phyloP scores from a whole-genome alignment of 2,888 invertebrate species.

The Mamestra brassicae region DNA sequence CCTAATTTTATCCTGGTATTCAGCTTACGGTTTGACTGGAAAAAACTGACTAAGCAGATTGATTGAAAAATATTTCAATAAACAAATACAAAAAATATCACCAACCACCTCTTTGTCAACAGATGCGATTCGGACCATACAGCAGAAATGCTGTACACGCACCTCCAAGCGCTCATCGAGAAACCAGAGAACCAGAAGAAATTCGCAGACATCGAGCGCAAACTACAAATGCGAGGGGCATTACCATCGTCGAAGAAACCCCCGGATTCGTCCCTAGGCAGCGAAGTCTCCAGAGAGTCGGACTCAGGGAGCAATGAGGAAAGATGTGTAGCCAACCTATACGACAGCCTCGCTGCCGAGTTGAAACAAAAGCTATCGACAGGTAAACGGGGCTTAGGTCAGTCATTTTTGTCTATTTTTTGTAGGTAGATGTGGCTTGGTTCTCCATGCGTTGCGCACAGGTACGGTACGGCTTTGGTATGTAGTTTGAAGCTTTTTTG shows the following conservation, averaged over 20 bases:
- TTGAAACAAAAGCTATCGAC: slow-evolving; percentile 92
- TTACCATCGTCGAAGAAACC: slow-evolving; percentile 91
- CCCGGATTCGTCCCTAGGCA: slow-evolving; percentile 94
- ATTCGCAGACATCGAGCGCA: slow-evolving; percentile 94
- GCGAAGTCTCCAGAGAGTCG: slow-evolving; percentile 93
- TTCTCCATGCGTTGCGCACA: slow-evolving; percentile 64
- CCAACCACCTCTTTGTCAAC: slow-evolving; percentile 59
- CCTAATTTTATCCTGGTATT: no score
- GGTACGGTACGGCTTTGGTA: slow-evolving; percentile 63
- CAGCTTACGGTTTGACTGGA: no score
- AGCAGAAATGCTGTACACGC: slow-evolving; percentile 96
- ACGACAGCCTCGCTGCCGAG: slow-evolving; percentile 98
- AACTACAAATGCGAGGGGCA: slow-evolving; percentile 90
- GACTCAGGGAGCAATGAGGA: slow-evolving; percentile 94
- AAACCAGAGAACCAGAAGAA: slow-evolving; percentile 96
- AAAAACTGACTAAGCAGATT: no score
- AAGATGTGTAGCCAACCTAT: slow-evolving; percentile 94
- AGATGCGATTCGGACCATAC: slow-evolving; percentile 98
- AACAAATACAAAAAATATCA: not conserved
- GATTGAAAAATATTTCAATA: no score
- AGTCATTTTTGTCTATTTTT: slow-evolving; percentile 77
- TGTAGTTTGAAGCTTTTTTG: slow-evolving; percentile 53
- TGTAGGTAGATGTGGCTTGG: slow-evolving; percentile 72
- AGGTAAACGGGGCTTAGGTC: slow-evolving; percentile 90
- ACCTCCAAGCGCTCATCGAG: slow-evolving; percentile 95